Evolutionary conservation across 2,888 invertebrate species (phyloP).

Genomic region (Phalangium opilio): DNA sequence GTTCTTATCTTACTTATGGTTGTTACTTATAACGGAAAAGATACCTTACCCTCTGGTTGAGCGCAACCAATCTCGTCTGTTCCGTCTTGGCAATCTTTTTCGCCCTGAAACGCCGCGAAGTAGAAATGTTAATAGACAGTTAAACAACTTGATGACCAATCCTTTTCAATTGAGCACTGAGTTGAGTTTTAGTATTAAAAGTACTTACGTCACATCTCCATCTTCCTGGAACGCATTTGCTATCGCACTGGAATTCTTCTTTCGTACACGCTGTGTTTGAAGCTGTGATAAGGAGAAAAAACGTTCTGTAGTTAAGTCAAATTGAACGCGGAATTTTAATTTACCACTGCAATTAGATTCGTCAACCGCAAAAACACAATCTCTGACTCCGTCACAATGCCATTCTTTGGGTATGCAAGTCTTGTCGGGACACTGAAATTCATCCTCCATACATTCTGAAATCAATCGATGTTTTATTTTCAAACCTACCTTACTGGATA

Average conservation of each 20-base stretch:
- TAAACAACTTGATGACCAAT: too few species aligned
- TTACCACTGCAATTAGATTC: conserved; percentile 34
- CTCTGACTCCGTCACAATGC: conserved; percentile 33
- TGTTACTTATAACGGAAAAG: too few species aligned
- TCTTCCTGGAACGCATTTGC: conserved; percentile 30
- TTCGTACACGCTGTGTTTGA: conserved; percentile 27
- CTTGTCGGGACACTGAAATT: conserved; percentile 20
- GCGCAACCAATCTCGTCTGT: conserved; percentile 45
- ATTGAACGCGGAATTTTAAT: not conserved
- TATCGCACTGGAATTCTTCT: conserved; percentile 34
- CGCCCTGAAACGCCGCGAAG: conserved; percentile 29
- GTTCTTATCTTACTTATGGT: too few species aligned
- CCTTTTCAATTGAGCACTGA: too few species aligned
- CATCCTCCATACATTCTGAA: conserved; percentile 6
- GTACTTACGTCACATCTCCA: conserved; percentile 40
- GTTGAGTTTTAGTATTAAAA: too few species aligned
- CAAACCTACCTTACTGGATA: too few species aligned
- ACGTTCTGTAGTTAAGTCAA: not conserved
- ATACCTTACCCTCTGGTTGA: conserved; percentile 2
- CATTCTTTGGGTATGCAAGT: conserved; percentile 20
- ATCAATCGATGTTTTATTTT: too few species aligned
- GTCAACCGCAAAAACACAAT: conserved; percentile 36
- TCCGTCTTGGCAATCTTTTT: conserved; percentile 43
- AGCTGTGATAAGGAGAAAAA: not conserved
- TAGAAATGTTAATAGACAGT: too few species aligned